Evolutionary conservation across 2,113 vertebrate species (phyloP), one percentile per base, ranked within the genome.

Genomic region (Limnothrissa miodon): DNA sequence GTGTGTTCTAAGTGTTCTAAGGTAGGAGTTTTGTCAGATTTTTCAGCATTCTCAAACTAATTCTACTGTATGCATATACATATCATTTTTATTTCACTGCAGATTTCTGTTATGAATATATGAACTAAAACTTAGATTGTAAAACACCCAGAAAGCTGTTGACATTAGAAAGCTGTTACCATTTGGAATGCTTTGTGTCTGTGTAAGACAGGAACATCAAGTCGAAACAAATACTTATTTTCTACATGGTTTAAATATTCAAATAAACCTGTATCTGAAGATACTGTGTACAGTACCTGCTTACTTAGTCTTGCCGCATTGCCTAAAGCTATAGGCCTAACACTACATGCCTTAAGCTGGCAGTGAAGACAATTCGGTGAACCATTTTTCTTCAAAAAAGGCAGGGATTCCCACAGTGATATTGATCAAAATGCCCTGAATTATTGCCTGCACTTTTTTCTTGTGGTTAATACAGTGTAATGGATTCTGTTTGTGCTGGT

Each of bases 391-490:
- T 25, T 81, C 53, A 17, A 83, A 74, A 83, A 39, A 33, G 74
- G 78, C 39, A 42, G 15, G 33, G 82, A 79, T 42, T 39, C 82
- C 87, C 79, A 86, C 85, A 82, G 82, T 66, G 59, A 48, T 87
- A 87, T 85, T 83, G 84, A 87, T 87, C 48, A 62, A 85, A 84
- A 83, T 79, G 39, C 48, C 25, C 62, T 74, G n/a, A 78, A 80
- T 85, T 82, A 39, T 36, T 56, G 39, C 23, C 62, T 25, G 36
- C 10, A 59, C 48, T n/a, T 42, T 51, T 78, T 45, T 1, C 48
- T 80, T 45, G 17, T 44, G 25, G 11, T 85, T 88, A 42, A 78
- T 80, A 25, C 45, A 0, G 6, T 23, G 33, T 78, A 19, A 36
- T 39, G 39, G 2, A 15, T 53, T 53, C 21, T 56, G 51, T 23